Evolutionary conservation across 2,113 vertebrate genomes (phyloP).

Genomic region (Donacobius atricapilla): DNA sequence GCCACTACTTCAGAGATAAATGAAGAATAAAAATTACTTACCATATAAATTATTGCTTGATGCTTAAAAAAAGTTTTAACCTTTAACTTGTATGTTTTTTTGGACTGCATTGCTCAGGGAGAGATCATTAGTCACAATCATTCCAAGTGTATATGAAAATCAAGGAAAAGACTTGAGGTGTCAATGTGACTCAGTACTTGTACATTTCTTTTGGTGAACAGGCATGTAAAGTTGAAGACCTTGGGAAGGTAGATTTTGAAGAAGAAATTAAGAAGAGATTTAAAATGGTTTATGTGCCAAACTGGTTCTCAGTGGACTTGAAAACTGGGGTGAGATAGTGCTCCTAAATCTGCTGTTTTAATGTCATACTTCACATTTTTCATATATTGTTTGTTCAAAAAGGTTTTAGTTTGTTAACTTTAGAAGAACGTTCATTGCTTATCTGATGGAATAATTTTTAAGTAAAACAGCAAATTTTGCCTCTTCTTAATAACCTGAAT

Average conservation of each 20-base stretch:
- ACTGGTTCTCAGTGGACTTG: slow-evolving; percentile 99
- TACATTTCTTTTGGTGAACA: slow-evolving; percentile 46
- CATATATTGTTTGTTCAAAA: not conserved
- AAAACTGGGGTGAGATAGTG: slow-evolving; percentile 91
- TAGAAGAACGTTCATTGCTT: not conserved
- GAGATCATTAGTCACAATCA: fast-evolving
- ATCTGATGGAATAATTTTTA: not conserved
- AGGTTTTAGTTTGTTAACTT: not conserved
- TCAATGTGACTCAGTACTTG: not conserved
- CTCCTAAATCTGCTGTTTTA: not conserved
- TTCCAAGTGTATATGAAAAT: not conserved
- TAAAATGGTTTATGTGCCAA: slow-evolving; percentile 99
- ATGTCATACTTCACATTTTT: not conserved
- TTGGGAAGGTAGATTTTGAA: slow-evolving; percentile 97
- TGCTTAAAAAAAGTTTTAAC: not conserved
- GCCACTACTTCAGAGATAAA: not conserved
- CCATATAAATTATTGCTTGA: not conserved
- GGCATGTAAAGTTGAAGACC: slow-evolving; percentile 97
- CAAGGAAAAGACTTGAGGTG: not conserved
- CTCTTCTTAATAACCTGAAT: not conserved
- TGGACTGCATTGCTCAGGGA: not conserved
- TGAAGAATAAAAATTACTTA: not conserved
- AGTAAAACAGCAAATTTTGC: not conserved
- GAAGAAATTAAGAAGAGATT: slow-evolving; percentile 98
- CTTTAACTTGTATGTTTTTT: not conserved